A percentile compares a stretch with the other conserved stretches of the same genome.
phyloP scores from a whole-genome alignment of 2,113 vertebrate genomes.

The Fukomys damarensis region DNA sequence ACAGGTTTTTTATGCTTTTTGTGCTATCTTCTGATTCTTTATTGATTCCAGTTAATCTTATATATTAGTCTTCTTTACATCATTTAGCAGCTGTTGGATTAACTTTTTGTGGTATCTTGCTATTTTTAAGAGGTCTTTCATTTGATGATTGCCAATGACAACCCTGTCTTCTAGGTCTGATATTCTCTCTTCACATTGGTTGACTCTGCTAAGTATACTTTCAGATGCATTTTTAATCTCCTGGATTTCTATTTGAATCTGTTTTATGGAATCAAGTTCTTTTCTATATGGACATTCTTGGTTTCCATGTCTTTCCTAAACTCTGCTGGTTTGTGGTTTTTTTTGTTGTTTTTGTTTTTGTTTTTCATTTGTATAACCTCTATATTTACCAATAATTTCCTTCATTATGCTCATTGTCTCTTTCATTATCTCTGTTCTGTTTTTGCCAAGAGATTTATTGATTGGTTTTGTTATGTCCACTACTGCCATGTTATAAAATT shows the following conservation, averaged over 20 bases:
- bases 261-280: neutral
- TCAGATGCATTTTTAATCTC: neutral
- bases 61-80: neutral
- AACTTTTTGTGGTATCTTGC: neutral
- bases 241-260: neutral
- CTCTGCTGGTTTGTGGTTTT: neutral
- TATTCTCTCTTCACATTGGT: neutral
- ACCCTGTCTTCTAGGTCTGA: neutral
- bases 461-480: neutral
- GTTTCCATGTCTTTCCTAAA: neutral
- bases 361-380: neutral
- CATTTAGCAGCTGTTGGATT: neutral
- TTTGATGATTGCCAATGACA: neutral
- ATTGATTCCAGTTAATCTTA: neutral
- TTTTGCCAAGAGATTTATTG: neutral
- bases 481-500: neutral
- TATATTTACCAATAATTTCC: neutral
- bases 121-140: neutral
- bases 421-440: neutral
- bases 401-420: neutral
- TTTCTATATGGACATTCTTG: neutral
- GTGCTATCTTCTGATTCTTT: neutral
- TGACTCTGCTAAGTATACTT: neutral
- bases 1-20: neutral
- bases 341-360: too few relatives aligned